These are phyloP conservation scores for Phaedon cochleariae DNA, from an alignment of 2,888 invertebrate species.

Conservation along the genomic window DNA sequence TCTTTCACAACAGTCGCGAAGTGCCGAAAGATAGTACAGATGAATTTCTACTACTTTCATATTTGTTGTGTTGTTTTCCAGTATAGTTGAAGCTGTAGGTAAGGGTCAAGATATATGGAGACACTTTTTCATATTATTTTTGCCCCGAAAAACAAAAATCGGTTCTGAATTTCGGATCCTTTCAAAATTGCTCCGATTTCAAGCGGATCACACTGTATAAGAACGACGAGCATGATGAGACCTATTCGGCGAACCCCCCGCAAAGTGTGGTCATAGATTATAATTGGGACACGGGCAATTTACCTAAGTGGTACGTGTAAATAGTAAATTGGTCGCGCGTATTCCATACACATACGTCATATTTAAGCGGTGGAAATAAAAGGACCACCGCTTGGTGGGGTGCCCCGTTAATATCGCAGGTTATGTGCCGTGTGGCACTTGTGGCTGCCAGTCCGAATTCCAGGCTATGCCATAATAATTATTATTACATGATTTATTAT, in stretches of 20 bases:
- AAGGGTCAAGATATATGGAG: too few species aligned
- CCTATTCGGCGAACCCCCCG: background rate
- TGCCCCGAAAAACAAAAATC: too few species aligned
- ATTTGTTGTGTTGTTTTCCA: too few species aligned
- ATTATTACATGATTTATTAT: background rate
- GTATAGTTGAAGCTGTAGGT: too few species aligned
- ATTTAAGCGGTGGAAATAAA: constrained; percentile 13
- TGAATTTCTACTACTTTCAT: too few species aligned
- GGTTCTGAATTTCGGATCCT: too few species aligned
- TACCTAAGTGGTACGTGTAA: background rate
- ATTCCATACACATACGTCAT: constrained; percentile 12
- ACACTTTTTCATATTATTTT: too few species aligned
- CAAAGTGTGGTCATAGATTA: constrained; percentile 9
- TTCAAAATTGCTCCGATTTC: too few species aligned
- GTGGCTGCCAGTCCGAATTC: background rate
- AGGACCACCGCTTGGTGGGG: background rate
- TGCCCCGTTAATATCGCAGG: constrained; percentile 8
- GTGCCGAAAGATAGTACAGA: too few species aligned
- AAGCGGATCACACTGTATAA: too few species aligned
- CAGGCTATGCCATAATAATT: background rate
- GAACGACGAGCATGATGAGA: background rate
- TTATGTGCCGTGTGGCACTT: constrained; percentile 1
- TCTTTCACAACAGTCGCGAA: too few species aligned
- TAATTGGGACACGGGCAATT: constrained; percentile 3
- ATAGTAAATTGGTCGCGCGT: constrained; percentile 20